Percentiles rank a stretch among this genome's conserved stretches.
These are phyloP conservation scores for Cryptus armator DNA, from an alignment of 2,888 invertebrate species.

Conservation along the genomic window DNA sequence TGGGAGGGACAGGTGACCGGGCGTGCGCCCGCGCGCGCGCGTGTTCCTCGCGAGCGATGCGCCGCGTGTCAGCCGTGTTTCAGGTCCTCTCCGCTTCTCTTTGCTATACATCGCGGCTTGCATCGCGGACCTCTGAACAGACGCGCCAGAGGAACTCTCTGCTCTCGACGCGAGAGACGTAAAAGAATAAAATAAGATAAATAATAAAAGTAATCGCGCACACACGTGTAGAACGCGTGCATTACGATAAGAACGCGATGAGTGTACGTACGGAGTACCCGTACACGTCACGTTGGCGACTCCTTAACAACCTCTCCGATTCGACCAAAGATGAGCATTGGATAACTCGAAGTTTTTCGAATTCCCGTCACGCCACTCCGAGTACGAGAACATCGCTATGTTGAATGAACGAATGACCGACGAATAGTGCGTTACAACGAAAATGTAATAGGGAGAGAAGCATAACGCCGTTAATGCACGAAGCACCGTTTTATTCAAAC, in stretches of 20 bases:
- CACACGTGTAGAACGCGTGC: conserved; percentile 52
- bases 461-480: not conserved
- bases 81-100: conserved; percentile 52
- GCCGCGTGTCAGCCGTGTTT: conserved; percentile 65
- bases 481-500: not conserved
- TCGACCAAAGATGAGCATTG: conserved; percentile 47
- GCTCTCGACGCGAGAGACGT: conserved; percentile 51
- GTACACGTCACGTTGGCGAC: conserved; percentile 61
- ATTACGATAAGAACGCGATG: conserved; percentile 55
- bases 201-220: conserved; percentile 42
- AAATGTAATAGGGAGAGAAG: conserved; percentile 22
- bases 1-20: conserved; percentile 81
- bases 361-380: conserved; percentile 68
- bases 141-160: conserved; percentile 34
- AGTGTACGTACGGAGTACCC: conserved; percentile 24
- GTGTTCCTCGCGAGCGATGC: conserved; percentile 59
- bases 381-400: conserved; percentile 6
- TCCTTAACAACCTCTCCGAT: conserved; percentile 63
- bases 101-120: conserved; percentile 49
- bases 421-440: conserved; percentile 10
- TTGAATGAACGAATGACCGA: not conserved
- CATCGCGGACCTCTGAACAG: conserved; percentile 56
- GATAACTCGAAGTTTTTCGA: conserved; percentile 67
- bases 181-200: conserved; percentile 46
- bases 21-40: conserved; percentile 67